Conservation (phyloP, 2,113 vertebrate species). For the Oncorhynchus keta region DNA sequence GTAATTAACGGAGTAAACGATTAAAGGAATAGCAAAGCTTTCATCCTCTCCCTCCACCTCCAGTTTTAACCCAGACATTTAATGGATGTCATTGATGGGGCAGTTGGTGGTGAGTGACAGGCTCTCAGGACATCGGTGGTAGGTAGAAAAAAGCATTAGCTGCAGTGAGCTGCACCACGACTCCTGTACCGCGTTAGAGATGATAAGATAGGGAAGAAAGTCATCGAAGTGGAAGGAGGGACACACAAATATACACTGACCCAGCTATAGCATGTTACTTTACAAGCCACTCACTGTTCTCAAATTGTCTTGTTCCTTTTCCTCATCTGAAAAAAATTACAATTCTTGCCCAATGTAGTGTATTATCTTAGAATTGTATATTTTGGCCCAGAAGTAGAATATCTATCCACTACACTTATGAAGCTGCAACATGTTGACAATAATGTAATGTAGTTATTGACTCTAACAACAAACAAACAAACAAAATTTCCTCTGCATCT, state of each 20-base stretch:
- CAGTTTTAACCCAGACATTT: background rate
- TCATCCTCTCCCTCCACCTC: no score
- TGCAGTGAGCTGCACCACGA: background rate
- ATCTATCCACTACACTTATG: no score
- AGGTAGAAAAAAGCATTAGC: background rate
- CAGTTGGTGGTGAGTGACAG: background rate
- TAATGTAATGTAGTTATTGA: no score
- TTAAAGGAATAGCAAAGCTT: no score
- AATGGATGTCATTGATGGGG: background rate
- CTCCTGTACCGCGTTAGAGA: conserved; percentile 8
- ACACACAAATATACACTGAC: background rate
- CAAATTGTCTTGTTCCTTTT: background rate
- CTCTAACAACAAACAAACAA: background rate
- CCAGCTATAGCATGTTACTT: background rate
- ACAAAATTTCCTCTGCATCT: background rate
- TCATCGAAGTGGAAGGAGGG: background rate
- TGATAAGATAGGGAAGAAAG: conserved; percentile 19
- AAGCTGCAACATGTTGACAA: no score
- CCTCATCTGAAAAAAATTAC: background rate
- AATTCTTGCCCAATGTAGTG: no score
- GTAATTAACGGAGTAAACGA: background rate
- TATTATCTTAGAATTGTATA: no score
- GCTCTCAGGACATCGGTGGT: background rate
- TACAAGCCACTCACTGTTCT: conserved; percentile 8
- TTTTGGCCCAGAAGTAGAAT: no score